These are phyloP conservation scores for Rhadina sibilatrix DNA, from an alignment of 2,113 vertebrate genomes.

Conservation along the genomic window DNA sequence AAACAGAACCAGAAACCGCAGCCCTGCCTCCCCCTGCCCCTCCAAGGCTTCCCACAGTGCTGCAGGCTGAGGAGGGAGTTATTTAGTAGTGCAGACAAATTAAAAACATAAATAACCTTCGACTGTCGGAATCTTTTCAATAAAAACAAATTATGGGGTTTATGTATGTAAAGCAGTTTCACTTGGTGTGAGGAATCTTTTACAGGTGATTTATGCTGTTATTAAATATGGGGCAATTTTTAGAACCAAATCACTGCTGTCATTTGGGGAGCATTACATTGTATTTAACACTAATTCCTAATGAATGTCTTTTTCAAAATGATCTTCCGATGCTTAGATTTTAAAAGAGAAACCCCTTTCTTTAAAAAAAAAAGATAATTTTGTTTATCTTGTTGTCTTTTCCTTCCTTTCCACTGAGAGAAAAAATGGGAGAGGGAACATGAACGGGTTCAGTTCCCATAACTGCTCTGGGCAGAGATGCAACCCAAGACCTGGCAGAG, in stretches of 20 bases:
- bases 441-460: not conserved
- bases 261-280: slow-evolving; percentile 5
- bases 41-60: not conserved
- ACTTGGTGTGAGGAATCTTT: slow-evolving; percentile 42
- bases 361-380: not conserved
- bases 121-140: slow-evolving; percentile 69
- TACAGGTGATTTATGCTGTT: slow-evolving; percentile 60
- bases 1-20: accelerated
- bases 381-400: slow-evolving; percentile 6
- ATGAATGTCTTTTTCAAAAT: not conserved
- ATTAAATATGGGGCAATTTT: slow-evolving; percentile 33
- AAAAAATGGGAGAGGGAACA: not conserved
- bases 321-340: not conserved
- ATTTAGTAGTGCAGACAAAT: slow-evolving; percentile 72
- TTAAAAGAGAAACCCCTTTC: not conserved
- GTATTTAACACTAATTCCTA: slow-evolving; percentile 21
- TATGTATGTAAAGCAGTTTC: slow-evolving; percentile 70
- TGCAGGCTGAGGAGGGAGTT: slow-evolving; percentile 30
- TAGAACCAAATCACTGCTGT: not conserved
- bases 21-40: not conserved
- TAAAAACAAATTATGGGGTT: slow-evolving; percentile 74
- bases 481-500: slow-evolving; percentile 67
- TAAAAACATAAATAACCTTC: slow-evolving; percentile 75
- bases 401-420: not conserved
- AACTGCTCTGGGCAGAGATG: slow-evolving; percentile 74